These are phyloP conservation scores for Meteorus colon DNA, from an alignment of 2,888 invertebrate genomes.

Conservation along the genomic window DNA sequence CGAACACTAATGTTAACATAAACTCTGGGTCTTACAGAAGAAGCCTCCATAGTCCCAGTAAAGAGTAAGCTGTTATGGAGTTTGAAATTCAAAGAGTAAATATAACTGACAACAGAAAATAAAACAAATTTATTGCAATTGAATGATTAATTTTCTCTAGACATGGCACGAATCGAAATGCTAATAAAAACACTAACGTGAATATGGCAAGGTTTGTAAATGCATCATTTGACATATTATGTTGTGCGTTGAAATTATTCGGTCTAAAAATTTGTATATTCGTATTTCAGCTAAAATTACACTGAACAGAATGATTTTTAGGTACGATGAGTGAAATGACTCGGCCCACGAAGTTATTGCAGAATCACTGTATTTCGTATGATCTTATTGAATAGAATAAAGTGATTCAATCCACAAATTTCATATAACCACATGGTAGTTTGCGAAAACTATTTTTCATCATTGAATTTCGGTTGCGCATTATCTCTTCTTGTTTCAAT, in stretches of 20 bases:
- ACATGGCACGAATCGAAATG: conserved; percentile 36
- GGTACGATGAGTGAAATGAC: background rate
- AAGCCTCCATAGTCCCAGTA: conserved; percentile 49
- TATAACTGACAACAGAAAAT: background rate
- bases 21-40: conserved; percentile 53
- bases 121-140: background rate
- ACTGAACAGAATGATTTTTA: background rate
- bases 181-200: conserved; percentile 47
- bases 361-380: background rate
- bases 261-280: background rate
- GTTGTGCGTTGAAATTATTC: background rate
- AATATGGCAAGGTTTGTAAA: conserved; percentile 28
- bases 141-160: conserved; percentile 28
- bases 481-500: background rate
- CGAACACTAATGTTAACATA: conserved; percentile 53
- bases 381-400: conserved; percentile 4
- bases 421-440: background rate
- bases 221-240: background rate
- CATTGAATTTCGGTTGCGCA: too few relatives aligned
- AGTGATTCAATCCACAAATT: background rate
- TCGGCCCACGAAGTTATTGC: background rate
- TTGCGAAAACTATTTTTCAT: too few relatives aligned
- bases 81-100: background rate
- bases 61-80: conserved; percentile 47
- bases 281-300: background rate